Evolutionary conservation across 2,888 invertebrate genomes (phyloP).

Genomic region (Andrena hattorfiana): DNA sequence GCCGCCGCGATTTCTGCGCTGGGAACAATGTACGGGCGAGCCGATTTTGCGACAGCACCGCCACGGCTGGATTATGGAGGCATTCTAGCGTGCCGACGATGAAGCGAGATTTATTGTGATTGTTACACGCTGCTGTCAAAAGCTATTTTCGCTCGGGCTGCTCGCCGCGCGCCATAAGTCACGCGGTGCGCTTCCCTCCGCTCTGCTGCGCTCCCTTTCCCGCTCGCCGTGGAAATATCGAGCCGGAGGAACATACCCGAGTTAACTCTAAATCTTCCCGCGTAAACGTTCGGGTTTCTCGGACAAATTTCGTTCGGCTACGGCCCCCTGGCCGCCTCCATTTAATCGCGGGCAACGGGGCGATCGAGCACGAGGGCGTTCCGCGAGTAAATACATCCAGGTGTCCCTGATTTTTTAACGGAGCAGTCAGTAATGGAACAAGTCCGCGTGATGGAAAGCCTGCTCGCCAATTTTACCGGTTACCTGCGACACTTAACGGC

Average conservation of each 20-base stretch:
- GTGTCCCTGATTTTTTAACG: neutral
- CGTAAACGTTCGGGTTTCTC: constrained; percentile 20
- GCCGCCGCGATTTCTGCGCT: neutral
- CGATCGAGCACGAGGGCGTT: neutral
- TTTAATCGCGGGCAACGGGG: neutral
- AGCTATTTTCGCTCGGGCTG: constrained; percentile 71
- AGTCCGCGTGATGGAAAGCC: neutral
- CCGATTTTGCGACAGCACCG: constrained; percentile 54
- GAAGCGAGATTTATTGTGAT: constrained; percentile 73
- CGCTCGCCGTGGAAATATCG: constrained; percentile 40
- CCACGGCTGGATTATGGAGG: constrained; percentile 62
- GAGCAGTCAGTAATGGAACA: neutral
- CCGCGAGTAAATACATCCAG: neutral
- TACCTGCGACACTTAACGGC: neutral
- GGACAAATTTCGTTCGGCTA: constrained; percentile 22
- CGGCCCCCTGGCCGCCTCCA: constrained; percentile 3
- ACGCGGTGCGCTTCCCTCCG: constrained; percentile 37
- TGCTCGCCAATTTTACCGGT: constrained; percentile 2
- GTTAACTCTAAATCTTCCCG: constrained; percentile 40
- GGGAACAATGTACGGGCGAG: constrained; percentile 30
- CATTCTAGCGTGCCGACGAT: constrained; percentile 54
- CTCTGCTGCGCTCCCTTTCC: constrained; percentile 11
- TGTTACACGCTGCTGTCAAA: constrained; percentile 74
- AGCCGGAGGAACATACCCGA: constrained; percentile 41
- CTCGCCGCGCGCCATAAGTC: constrained; percentile 65